Base-by-base conservation (phyloP, 2,113 vertebrate species). In the Cynoglossus semilaevis region DNA sequence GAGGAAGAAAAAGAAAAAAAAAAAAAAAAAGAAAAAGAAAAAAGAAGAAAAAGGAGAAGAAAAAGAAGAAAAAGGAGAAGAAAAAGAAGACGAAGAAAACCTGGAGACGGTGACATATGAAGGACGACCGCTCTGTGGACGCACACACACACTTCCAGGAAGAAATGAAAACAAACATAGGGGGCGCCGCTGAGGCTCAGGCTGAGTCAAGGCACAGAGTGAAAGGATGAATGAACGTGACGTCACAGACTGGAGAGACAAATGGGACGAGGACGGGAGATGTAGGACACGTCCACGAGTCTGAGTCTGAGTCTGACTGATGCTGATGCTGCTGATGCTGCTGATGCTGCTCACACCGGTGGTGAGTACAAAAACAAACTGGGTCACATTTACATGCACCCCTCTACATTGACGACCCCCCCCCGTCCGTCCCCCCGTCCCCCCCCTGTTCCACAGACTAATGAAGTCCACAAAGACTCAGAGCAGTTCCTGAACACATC, bases 301-400 rank as follows among this genome's bases (percentile, higher is more conserved):
- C n/a, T n/a, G n/a, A n/a, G n/a, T n/a, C n/a, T n/a, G n/a, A 1
- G 18, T 79, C 68, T 79, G 68, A 77, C 75, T 80, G 70, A 51
- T 64, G 58, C 40, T 5, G 6, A 45, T 41, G 44, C 29, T 70
- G 65, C 59, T 72, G 72, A 47, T 72, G 62, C 52, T 55, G 12
- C 19, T 29, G 15, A 0, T 5, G 49, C 55, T 63, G 56, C 37
- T n/a, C n/a, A n/a, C n/a, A n/a, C n/a, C n/a, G n/a, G n/a, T n/a
- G n/a, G n/a, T n/a, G n/a, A n/a, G n/a, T n/a, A n/a, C n/a, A n/a
- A 54, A 70, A 69, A 73, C 15, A 63, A 82, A 78, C 43, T 67
- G 38, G 82, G 72, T 70, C 64, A 67, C 61, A 74, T 79, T 74
- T 64, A 41, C 67, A 58, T 72, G 74, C 59, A 69, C 66, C 15